These are phyloP conservation scores for Cataglyphis cursor DNA, from an alignment of 2,888 invertebrate genomes.

Conservation along the genomic window DNA sequence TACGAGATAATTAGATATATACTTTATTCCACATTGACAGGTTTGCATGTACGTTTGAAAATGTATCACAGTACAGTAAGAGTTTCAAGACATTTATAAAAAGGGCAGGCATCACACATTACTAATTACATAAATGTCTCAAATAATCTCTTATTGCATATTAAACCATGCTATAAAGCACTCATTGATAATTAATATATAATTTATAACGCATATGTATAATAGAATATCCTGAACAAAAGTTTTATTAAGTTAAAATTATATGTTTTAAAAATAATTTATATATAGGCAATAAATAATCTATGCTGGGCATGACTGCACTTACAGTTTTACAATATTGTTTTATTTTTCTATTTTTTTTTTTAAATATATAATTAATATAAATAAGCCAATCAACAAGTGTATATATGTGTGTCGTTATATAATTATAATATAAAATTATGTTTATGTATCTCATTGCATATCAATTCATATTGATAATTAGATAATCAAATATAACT, in stretches of 20 bases:
- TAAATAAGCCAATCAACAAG: not conserved
- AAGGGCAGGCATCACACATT: constrained; percentile 32
- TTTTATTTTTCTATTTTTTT: not conserved
- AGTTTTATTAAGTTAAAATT: not conserved
- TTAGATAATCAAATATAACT: not conserved
- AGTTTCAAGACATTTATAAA: constrained; percentile 33
- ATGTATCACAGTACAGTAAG: constrained; percentile 56
- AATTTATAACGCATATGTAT: not conserved
- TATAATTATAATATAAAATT: constrained; percentile 8
- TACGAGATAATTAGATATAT: constrained; percentile 18
- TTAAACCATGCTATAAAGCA: constrained; percentile 20
- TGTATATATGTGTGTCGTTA: not conserved
- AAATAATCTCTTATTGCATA: constrained; percentile 1
- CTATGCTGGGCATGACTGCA: not conserved
- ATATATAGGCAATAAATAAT: constrained; percentile 20
- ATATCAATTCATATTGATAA: constrained; percentile 25
- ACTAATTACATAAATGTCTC: constrained; percentile 13
- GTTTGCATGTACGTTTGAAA: constrained; percentile 19
- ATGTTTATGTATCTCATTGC: not conserved
- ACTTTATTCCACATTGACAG: constrained; percentile 3
- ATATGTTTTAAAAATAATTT: not conserved
- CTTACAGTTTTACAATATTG: not conserved
- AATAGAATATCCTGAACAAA: not conserved
- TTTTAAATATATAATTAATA: not conserved
- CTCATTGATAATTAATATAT: not conserved